Evolutionary conservation across 2,888 invertebrate genomes (phyloP).

Genomic region (Scelioninae gen. 2): DNA sequence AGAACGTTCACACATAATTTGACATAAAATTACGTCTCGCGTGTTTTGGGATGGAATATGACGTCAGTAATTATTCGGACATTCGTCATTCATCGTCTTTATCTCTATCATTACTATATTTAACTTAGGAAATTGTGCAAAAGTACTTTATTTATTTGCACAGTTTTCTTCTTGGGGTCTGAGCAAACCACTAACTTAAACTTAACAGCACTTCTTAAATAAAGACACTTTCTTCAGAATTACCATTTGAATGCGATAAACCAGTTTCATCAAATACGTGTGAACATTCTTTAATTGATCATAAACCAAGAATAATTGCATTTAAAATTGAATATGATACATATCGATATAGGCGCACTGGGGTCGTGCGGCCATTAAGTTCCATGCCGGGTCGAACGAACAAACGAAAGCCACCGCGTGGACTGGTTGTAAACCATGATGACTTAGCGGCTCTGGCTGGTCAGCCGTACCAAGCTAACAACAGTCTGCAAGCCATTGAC

Average conservation of each 20-base stretch:
- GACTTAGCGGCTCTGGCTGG: slow-evolving; percentile 95
- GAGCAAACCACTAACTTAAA: neutral
- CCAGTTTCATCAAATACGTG: slow-evolving; percentile 37
- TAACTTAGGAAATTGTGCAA: too few species aligned
- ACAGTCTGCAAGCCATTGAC: slow-evolving; percentile 92
- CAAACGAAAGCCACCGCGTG: slow-evolving; percentile 92
- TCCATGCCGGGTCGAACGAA: slow-evolving; percentile 77
- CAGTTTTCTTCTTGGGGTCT: too few species aligned
- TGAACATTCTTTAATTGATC: slow-evolving; percentile 58
- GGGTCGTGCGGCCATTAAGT: slow-evolving; percentile 76
- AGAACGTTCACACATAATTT: slow-evolving; percentile 61
- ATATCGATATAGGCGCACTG: slow-evolving; percentile 75
- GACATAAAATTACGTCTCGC: slow-evolving; percentile 7
- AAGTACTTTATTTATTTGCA: too few species aligned
- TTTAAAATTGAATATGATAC: slow-evolving; percentile 16
- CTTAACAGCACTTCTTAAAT: neutral
- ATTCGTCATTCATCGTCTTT: too few species aligned
- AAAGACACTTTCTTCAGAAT: neutral
- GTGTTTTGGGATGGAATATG: slow-evolving; percentile 6
- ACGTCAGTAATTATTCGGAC: neutral
- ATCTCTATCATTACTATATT: too few species aligned
- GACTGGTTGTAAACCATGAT: slow-evolving; percentile 98
- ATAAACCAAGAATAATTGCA: slow-evolving; percentile 1
- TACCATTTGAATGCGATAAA: neutral
- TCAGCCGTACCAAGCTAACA: slow-evolving; percentile 80